These are phyloP conservation scores for Beris morrisii DNA, from an alignment of 2,888 invertebrate species.

Conservation along the genomic window DNA sequence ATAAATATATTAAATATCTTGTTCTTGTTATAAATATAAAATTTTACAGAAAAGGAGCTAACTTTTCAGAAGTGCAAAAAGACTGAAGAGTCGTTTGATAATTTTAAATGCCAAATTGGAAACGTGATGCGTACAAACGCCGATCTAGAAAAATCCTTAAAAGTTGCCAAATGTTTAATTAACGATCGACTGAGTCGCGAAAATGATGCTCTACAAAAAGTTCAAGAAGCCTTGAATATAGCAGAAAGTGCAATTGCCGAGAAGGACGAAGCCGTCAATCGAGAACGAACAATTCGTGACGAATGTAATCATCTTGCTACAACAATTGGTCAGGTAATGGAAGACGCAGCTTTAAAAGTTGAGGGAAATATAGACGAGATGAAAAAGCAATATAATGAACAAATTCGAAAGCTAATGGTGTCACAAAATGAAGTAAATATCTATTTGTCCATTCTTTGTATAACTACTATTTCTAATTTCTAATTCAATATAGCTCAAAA, in stretches of 20 bases:
- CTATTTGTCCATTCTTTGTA: background rate
- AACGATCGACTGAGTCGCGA: constrained; percentile 56
- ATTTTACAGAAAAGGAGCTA: constrained; percentile 37
- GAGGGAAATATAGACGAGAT: constrained; percentile 60
- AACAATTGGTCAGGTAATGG: constrained; percentile 59
- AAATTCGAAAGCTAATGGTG: constrained; percentile 58
- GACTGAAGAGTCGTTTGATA: constrained; percentile 44
- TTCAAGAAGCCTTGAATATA: constrained; percentile 61
- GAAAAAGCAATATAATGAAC: constrained; percentile 63
- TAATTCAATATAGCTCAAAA: constrained; percentile 39
- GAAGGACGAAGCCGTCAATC: constrained; percentile 59
- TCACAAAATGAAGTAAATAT: constrained; percentile 55
- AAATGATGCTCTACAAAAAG: constrained; percentile 58
- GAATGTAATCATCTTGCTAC: constrained; percentile 61
- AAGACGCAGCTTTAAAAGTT: constrained; percentile 59
- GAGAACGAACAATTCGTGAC: constrained; percentile 59
- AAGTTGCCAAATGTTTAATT: constrained; percentile 52
- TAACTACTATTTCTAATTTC: background rate
- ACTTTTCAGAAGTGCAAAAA: constrained; percentile 42
- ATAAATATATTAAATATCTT: background rate
- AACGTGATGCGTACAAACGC: constrained; percentile 42
- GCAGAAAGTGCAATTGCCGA: constrained; percentile 62
- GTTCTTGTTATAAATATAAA: constrained; percentile 34
- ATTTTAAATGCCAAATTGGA: constrained; percentile 47
- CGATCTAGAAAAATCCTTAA: constrained; percentile 56